Percentiles rank a stretch among this genome's conserved stretches.
phyloP scores from a whole-genome alignment of 2,888 invertebrate species.

The Anoplius nigerrimus region DNA sequence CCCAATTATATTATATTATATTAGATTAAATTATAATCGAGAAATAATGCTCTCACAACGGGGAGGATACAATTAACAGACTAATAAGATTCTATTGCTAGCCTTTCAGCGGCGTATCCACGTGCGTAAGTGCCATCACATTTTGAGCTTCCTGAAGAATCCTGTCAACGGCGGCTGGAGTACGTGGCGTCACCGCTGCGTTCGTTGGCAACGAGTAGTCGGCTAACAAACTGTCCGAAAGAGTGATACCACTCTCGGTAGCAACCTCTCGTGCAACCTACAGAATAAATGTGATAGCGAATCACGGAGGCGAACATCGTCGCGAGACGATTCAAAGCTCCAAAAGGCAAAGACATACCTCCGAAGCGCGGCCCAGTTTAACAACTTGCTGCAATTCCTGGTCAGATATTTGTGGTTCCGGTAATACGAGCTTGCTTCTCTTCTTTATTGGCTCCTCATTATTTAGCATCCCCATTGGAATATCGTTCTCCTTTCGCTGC shows the following conservation, averaged over 20 bases:
- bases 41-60: no score
- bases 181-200: constrained; percentile 85
- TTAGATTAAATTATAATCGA: neutral
- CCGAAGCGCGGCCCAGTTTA: constrained; percentile 92
- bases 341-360: constrained; percentile 71
- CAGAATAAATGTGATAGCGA: neutral
- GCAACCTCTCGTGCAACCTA: constrained; percentile 89
- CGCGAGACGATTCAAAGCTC: neutral
- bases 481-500: constrained; percentile 96
- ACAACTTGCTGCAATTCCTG: constrained; percentile 93
- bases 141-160: constrained; percentile 97
- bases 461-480: constrained; percentile 91
- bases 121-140: constrained; percentile 97
- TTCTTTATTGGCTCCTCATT: constrained; percentile 93
- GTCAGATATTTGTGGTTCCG: constrained; percentile 97
- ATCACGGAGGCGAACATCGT: neutral
- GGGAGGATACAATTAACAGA: constrained; percentile 3
- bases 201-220: constrained; percentile 90
- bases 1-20: neutral
- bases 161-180: constrained; percentile 90
- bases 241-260: constrained; percentile 84
- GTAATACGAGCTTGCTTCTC: constrained; percentile 95
- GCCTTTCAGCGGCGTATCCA: constrained; percentile 96
- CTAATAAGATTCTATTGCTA: neutral
- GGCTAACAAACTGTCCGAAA: constrained; percentile 91